Evolutionary conservation across 2,113 vertebrate genomes (phyloP), one percentile per base, ranked within the genome.

Genomic region (Chrysochloris asiatica): DNA sequence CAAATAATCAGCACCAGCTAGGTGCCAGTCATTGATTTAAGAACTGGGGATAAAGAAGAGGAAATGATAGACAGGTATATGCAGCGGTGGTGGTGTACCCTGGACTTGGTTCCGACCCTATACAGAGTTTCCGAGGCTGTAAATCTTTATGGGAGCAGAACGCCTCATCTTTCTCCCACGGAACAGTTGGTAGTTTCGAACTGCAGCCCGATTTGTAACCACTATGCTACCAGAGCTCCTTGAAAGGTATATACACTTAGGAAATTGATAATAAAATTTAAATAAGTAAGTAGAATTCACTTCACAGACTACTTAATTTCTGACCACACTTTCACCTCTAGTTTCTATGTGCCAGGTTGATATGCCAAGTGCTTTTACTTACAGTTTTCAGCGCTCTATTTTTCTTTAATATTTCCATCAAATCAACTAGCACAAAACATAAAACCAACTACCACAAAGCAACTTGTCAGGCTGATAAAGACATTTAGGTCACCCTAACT

Each of bases 341-440:
- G 12, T 61, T 82, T 92, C 47, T 54, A 47, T 72, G 12, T 85
- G n/a, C 65, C 69, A 82, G 48, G 6, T 82, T 12, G 24, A 71
- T 52, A 36, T 76, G 38, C 33, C 50, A 89, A 47, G 21, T 83
- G 59, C 45, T 93, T 87, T 88, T 50, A 75, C 38, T 94, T 78
- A 14, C 13, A 82, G 47, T 30, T 93, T 41, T 79, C 73, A 91
- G 69, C 24, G 78, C 6, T 3, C 14, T 81, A 36, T 52, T 72
- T 81, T 77, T 77, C 48, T 88, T 45, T 85, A 86, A 43, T 69
- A 83, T 90, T 83, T 65, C 77, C 16, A 90, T 41, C 17, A 76
- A 86, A 71, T 69, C 24, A 86, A 72, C n/a, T 45, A 88, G 90
- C 41, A 90, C 26, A 33, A 91, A 88, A 72, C 6, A 82, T n/a